A percentile compares a stretch with the other conserved stretches of the same genome.
Conservation (phyloP, 2,113 vertebrate genomes). For the Anguilla rostrata region DNA sequence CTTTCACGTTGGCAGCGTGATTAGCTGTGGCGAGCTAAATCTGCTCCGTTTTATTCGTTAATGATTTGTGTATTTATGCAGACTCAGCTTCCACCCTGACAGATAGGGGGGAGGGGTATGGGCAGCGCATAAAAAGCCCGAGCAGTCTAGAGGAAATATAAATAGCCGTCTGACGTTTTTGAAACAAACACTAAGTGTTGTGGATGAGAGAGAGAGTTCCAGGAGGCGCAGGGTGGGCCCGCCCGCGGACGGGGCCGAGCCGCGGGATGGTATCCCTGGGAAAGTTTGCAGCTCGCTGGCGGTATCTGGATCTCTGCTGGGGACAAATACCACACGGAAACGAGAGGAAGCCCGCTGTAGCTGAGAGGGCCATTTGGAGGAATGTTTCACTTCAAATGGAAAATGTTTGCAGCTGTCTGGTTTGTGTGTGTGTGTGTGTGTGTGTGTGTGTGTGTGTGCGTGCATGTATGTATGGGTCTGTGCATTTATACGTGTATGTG, state of each 20-base stretch:
- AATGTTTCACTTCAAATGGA: slow-evolving; percentile 75
- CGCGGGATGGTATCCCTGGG: slow-evolving; percentile 74
- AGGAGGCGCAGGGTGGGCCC: slow-evolving; percentile 16
- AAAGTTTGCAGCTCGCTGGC: slow-evolving; percentile 74
- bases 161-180: slow-evolving; percentile 44
- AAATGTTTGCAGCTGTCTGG: slow-evolving; percentile 68
- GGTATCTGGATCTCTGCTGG: slow-evolving; percentile 72
- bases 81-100: slow-evolving; percentile 14
- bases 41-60: background rate
- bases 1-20: background rate
- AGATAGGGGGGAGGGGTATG: background rate
- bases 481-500: background rate
- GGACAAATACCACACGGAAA: slow-evolving; percentile 76
- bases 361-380: slow-evolving; percentile 61
- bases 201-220: slow-evolving; percentile 20
- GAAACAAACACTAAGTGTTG: slow-evolving; percentile 45
- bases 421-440: slow-evolving; percentile 21
- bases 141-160: slow-evolving; percentile 24
- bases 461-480: slow-evolving; percentile 12
- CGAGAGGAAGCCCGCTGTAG: slow-evolving; percentile 69
- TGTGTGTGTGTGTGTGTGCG: slow-evolving; percentile 23
- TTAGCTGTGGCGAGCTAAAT: background rate
- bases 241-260: slow-evolving; percentile 44
- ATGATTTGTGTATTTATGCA: background rate
- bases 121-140: slow-evolving; percentile 5